Evolutionary conservation across 2,888 invertebrate species (phyloP).

Genomic region (Hoplodrina blanda): DNA sequence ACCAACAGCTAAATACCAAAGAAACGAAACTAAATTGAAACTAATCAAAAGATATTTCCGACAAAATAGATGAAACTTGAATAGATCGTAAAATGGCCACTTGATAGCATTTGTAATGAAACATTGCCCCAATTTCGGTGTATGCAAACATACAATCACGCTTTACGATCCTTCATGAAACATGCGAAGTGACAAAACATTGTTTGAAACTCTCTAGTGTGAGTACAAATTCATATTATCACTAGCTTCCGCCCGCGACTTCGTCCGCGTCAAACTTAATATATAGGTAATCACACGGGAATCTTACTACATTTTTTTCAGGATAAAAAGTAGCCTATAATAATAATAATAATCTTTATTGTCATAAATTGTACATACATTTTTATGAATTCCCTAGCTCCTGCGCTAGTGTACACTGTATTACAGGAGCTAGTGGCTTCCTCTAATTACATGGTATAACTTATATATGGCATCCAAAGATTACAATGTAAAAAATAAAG

Average conservation of each 20-base stretch:
- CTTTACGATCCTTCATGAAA: constrained; percentile 13
- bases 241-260: background rate
- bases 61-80: constrained; percentile 37
- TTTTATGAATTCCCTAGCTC: too few species aligned
- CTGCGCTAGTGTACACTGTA: too few species aligned
- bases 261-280: too few species aligned
- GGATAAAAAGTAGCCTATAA: too few species aligned
- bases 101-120: constrained; percentile 44
- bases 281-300: too few species aligned
- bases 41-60: constrained; percentile 51
- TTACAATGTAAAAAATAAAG: too few species aligned
- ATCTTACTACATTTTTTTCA: too few species aligned
- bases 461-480: too few species aligned
- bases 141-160: constrained; percentile 35
- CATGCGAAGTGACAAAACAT: constrained; percentile 2
- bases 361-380: too few species aligned
- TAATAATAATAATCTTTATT: too few species aligned
- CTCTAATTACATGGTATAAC: too few species aligned
- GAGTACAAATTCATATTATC: background rate
- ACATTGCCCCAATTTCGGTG: constrained; percentile 53
- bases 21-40: constrained; percentile 51
- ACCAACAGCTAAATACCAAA: constrained; percentile 23
- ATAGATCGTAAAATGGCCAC: constrained; percentile 47
- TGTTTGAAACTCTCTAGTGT: background rate
- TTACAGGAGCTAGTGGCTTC: too few species aligned